Conservation (phyloP, 2,888 invertebrate species). For the Cosmia pyralina region DNA sequence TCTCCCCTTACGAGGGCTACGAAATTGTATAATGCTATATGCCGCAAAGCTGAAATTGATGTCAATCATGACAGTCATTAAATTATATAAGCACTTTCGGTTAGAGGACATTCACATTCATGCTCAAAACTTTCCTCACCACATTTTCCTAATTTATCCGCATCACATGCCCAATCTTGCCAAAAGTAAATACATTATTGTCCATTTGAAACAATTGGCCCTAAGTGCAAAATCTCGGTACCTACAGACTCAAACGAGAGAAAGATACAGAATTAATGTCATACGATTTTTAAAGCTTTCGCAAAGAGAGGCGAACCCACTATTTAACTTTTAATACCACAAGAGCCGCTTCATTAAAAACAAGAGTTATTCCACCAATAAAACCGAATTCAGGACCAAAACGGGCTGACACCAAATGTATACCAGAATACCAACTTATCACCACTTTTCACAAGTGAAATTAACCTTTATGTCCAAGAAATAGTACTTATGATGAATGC, state of each 20-base stretch:
- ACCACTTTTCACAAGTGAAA: slow-evolving; percentile 36
- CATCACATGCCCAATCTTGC: background rate
- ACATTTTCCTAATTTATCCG: too few relatives aligned
- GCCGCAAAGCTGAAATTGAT: too few relatives aligned
- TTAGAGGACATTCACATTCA: too few relatives aligned
- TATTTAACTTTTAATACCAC: slow-evolving; percentile 13
- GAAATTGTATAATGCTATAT: too few relatives aligned
- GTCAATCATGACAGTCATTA: too few relatives aligned
- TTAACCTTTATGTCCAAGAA: slow-evolving; percentile 28
- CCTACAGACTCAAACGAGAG: background rate
- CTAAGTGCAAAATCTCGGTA: background rate
- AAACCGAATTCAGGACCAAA: slow-evolving; percentile 57
- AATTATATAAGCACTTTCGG: too few relatives aligned
- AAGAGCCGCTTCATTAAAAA: slow-evolving; percentile 52
- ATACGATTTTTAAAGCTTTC: slow-evolving; percentile 5
- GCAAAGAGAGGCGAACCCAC: slow-evolving; percentile 9
- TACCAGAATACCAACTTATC: slow-evolving; percentile 52
- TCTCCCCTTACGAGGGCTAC: too few relatives aligned
- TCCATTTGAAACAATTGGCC: background rate
- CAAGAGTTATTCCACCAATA: slow-evolving; percentile 36
- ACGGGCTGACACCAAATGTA: slow-evolving; percentile 47
- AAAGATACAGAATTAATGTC: slow-evolving; percentile 3
- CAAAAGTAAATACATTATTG: background rate
- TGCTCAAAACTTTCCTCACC: too few relatives aligned
- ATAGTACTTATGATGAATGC: slow-evolving; percentile 5